These are phyloP conservation scores for Chiridota heheva DNA, from an alignment of 35 echinoderm and acorn worm genomes.

Conservation along the genomic window DNA sequence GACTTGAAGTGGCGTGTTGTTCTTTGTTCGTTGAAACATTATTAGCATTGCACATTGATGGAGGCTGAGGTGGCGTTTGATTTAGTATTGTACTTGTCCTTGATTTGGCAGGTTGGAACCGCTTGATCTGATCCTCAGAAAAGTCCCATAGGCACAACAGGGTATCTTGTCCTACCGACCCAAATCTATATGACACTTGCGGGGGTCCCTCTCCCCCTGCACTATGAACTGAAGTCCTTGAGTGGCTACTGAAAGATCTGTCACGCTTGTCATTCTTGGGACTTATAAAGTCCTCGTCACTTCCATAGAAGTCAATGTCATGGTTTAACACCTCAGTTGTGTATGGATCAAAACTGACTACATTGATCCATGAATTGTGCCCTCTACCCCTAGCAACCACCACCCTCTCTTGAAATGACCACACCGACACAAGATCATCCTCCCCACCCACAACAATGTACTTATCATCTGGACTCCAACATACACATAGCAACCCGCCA, in stretches of 20 bases:
- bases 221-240: conserved; percentile 78
- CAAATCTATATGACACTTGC: conserved; percentile 86
- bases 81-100: conserved; percentile 85
- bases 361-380: conserved; percentile 90
- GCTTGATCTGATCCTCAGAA: conserved; percentile 80
- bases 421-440: conserved; percentile 92
- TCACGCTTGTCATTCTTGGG: conserved; percentile 52
- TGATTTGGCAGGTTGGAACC: conserved; percentile 68
- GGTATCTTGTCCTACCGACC: conserved; percentile 95
- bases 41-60: too few relatives aligned
- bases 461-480: conserved; percentile 97
- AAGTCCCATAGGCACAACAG: conserved; percentile 98
- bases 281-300: conserved; percentile 84
- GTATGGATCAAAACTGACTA: conserved; percentile 89
- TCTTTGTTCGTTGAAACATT: conserved; percentile 68
- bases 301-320: conserved; percentile 72
- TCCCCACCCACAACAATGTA: conserved; percentile 95
- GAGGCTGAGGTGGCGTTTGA: conserved; percentile 72
- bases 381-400: conserved; percentile 79
- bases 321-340: conserved; percentile 77
- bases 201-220: conserved; percentile 30
- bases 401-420: conserved; percentile 81
- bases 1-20: conserved; percentile 41
- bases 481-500: conserved; percentile 93
- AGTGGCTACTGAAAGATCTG: conserved; percentile 82